These are phyloP conservation scores for Monopis laevigella DNA, from an alignment of 2,888 invertebrate species.

Conservation along the genomic window DNA sequence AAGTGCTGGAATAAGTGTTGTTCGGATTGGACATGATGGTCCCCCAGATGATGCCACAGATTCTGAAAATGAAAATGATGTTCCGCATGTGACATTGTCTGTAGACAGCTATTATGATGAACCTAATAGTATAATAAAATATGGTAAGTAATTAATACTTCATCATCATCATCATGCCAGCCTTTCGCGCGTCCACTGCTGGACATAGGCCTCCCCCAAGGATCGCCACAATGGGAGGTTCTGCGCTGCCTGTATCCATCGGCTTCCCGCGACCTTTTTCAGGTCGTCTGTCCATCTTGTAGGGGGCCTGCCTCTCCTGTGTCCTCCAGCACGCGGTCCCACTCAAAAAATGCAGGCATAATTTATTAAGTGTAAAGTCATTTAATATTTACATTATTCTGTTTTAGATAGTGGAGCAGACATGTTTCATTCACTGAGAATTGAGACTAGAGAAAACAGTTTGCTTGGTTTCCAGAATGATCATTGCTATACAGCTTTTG, in stretches of 20 bases:
- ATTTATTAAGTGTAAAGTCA: too few relatives aligned
- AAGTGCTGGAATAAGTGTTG: conserved; percentile 70
- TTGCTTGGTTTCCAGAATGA: conserved; percentile 77
- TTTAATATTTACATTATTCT: too few relatives aligned
- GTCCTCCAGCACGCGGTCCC: too few relatives aligned
- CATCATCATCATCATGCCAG: too few relatives aligned
- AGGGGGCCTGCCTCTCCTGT: too few relatives aligned
- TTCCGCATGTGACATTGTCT: conserved; percentile 70
- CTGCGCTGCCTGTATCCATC: too few relatives aligned
- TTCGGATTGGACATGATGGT: conserved; percentile 64
- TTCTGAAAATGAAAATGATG: conserved; percentile 65
- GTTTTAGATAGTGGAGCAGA: conserved; percentile 51
- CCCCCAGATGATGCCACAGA: conserved; percentile 66
- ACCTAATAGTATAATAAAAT: conserved; percentile 60
- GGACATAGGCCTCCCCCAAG: too few relatives aligned
- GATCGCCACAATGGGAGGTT: too few relatives aligned
- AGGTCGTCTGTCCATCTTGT: too few relatives aligned
- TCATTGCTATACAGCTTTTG: conserved; percentile 81
- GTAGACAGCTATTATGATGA: conserved; percentile 74
- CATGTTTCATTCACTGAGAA: conserved; percentile 57
- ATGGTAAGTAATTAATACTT: conserved; percentile 37
- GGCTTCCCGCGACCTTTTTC: too few relatives aligned
- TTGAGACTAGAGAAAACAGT: conserved; percentile 60
- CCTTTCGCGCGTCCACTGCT: too few relatives aligned
- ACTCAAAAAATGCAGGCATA: too few relatives aligned